Evolutionary conservation across 2,113 vertebrate genomes (phyloP).

Genomic region (Oncorhynchus clarkii): DNA sequence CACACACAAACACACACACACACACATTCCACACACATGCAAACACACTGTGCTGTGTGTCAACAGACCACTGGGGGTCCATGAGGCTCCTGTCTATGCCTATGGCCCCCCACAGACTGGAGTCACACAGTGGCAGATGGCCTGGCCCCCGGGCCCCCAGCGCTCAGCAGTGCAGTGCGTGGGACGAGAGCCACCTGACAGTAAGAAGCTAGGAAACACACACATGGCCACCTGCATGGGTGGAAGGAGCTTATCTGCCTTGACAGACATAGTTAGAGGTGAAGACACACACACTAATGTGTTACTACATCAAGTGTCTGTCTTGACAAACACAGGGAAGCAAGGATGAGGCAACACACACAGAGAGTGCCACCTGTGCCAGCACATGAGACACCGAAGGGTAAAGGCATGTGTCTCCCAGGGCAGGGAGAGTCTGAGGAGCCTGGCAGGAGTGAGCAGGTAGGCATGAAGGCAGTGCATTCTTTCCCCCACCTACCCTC

Average conservation of each 20-base stretch:
- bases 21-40: background rate
- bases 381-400: background rate
- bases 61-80: conserved; percentile 19
- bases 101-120: conserved; percentile 45
- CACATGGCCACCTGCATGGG: conserved; percentile 8
- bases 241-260: conserved; percentile 37
- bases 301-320: conserved; percentile 40
- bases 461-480: conserved; percentile 49
- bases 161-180: conserved; percentile 48
- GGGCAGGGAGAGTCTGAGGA: conserved; percentile 42
- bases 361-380: conserved; percentile 62
- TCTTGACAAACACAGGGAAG: conserved; percentile 43
- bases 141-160: conserved; percentile 55
- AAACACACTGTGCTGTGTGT: background rate
- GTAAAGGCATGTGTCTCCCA: background rate
- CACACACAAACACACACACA: too few species aligned
- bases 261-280: conserved; percentile 47
- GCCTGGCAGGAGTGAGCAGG: conserved; percentile 53
- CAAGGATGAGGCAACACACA: conserved; percentile 40
- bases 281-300: conserved; percentile 18
- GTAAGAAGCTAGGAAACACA: conserved; percentile 16
- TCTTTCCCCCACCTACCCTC: conserved; percentile 36
- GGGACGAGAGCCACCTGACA: conserved; percentile 44
- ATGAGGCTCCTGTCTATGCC: conserved; percentile 31
- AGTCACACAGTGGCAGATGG: conserved; percentile 62